phyloP scores from a whole-genome alignment of 2,113 vertebrate species.

The Egretta garzetta region DNA sequence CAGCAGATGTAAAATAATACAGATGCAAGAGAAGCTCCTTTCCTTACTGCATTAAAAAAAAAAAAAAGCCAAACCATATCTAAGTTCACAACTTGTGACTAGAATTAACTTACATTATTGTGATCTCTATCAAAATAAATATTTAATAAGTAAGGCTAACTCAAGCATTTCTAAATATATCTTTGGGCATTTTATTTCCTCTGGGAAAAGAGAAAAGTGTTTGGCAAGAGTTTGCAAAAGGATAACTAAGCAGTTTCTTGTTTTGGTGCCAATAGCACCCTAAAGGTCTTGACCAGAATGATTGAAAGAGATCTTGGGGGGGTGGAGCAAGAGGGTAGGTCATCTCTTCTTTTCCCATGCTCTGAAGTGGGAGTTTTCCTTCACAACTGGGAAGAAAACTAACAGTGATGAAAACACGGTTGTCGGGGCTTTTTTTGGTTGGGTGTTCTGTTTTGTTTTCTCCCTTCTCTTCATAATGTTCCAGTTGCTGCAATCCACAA shows the following conservation, averaged over 20 bases:
- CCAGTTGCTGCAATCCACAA: neutral
- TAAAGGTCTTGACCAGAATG: neutral
- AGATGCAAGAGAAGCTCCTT: neutral
- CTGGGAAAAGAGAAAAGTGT: neutral
- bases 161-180: neutral
- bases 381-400: neutral
- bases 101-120: neutral
- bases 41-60: neutral
- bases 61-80: neutral
- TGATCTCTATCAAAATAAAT: neutral
- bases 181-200: neutral
- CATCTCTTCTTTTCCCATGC: neutral
- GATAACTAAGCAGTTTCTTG: neutral
- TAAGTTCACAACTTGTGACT: neutral
- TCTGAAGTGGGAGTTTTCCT: neutral
- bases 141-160: neutral
- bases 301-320: neutral
- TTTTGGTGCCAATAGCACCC: neutral
- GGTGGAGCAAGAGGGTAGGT: neutral
- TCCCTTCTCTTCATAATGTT: neutral
- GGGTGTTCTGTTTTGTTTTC: no score
- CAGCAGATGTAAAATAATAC: neutral
- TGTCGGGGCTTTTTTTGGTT: neutral
- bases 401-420: neutral
- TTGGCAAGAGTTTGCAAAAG: neutral